Percentiles rank a stretch among this genome's conserved stretches.
These are phyloP conservation scores for Therioaphis trifolii DNA, from an alignment of 2,888 invertebrate species.

Conservation along the genomic window DNA sequence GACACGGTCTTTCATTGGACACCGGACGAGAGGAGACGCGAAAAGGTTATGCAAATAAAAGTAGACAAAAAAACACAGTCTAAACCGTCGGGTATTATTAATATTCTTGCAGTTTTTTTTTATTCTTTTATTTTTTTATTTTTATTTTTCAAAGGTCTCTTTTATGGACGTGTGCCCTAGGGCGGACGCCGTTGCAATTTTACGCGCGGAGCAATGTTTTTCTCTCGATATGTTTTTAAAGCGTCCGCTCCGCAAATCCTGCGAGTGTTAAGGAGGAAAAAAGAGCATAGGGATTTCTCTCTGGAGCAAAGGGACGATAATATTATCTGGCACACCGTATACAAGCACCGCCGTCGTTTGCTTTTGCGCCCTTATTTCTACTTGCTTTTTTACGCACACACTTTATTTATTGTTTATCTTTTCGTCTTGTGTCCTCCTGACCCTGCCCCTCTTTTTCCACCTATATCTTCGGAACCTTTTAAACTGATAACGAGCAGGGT, in stretches of 20 bases:
- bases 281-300: conserved; percentile 42
- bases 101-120: conserved; percentile 27
- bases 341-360: conserved; percentile 16
- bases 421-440: conserved; percentile 17
- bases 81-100: conserved; percentile 33
- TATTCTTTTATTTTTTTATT: conserved; percentile 24
- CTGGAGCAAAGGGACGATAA: conserved; percentile 6
- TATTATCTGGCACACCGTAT: conserved; percentile 27
- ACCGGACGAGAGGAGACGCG: neutral
- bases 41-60: neutral
- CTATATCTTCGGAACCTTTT: conserved; percentile 25
- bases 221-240: conserved; percentile 35
- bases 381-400: conserved; percentile 20
- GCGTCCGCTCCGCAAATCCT: conserved; percentile 17
- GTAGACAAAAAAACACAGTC: neutral
- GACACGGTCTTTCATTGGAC: neutral
- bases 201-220: conserved; percentile 1
- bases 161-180: conserved; percentile 15
- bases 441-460: too few species aligned
- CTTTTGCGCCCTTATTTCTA: conserved; percentile 44
- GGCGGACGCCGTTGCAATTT: neutral
- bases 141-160: conserved; percentile 33
- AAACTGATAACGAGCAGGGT: conserved; percentile 54
- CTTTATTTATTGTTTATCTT: conserved; percentile 59
- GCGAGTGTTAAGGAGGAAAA: conserved; percentile 19